These are phyloP conservation scores for Ophion costatus DNA, from an alignment of 2,888 invertebrate species.

Conservation along the genomic window DNA sequence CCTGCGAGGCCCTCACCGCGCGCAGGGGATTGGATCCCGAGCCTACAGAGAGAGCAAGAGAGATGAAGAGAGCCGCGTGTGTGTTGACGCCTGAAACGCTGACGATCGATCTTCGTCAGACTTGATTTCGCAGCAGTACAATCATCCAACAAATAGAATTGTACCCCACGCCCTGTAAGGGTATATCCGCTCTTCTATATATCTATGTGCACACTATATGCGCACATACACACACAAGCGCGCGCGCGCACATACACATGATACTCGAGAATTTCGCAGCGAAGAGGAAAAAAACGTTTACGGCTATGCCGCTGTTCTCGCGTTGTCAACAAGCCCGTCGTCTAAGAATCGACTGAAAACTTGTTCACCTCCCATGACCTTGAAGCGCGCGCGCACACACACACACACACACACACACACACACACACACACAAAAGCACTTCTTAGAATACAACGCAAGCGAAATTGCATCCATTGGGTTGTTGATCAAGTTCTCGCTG, in stretches of 20 bases:
- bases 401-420: neutral
- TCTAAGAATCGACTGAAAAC: constrained; percentile 58
- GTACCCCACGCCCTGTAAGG: constrained; percentile 78
- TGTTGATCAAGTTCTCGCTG: too few relatives aligned
- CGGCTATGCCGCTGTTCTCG: constrained; percentile 76
- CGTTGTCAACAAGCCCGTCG: constrained; percentile 79
- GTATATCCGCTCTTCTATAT: constrained; percentile 55
- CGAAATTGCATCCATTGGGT: neutral
- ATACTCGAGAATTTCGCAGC: constrained; percentile 66
- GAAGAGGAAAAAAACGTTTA: constrained; percentile 72
- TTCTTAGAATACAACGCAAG: neutral
- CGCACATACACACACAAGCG: neutral
- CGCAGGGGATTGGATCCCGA: constrained; percentile 37
- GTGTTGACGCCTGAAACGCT: constrained; percentile 82
- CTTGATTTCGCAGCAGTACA: constrained; percentile 83
- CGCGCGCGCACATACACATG: neutral
- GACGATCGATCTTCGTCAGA: constrained; percentile 84
- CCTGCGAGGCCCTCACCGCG: constrained; percentile 11
- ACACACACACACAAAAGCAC: neutral
- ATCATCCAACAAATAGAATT: constrained; percentile 84
- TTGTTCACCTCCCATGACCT: constrained; percentile 23
- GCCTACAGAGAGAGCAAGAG: constrained; percentile 31
- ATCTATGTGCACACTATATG: constrained; percentile 7
- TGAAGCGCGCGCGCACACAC: neutral
- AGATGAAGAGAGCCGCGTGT: constrained; percentile 70